Evolutionary conservation across 2,113 vertebrate species (phyloP).

Genomic region (Psilopogon haemacephalus): DNA sequence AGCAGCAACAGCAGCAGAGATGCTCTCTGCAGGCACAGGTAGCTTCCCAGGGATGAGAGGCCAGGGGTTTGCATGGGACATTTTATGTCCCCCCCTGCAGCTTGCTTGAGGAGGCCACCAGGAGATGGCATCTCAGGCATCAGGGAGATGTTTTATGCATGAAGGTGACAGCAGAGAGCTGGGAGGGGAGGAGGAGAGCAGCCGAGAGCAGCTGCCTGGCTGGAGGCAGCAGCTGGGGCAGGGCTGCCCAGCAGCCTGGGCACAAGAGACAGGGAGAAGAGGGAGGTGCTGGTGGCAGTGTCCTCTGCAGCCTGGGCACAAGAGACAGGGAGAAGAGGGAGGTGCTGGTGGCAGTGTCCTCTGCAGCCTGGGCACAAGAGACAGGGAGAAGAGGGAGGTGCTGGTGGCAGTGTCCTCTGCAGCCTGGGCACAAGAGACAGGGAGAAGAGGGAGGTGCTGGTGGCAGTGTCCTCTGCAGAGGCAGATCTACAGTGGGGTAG

Average conservation of each 20-base stretch:
- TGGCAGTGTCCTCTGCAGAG: not conserved
- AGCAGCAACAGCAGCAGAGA: not conserved
- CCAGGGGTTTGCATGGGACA: not conserved
- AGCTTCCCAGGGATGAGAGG: not conserved
- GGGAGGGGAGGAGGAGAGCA: not conserved
- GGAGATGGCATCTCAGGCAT: not conserved
- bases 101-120: not conserved
- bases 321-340: not conserved
- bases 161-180: not conserved
- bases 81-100: not conserved
- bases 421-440: not conserved
- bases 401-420: not conserved
- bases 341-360: not conserved
- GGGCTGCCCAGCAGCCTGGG: not conserved
- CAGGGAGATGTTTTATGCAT: not conserved
- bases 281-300: not conserved
- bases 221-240: not conserved
- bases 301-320: not conserved
- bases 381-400: accelerated
- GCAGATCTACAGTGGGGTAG: not conserved
- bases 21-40: not conserved
- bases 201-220: not conserved
- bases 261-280: accelerated
- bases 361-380: not conserved
- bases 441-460: not conserved